Conservation (phyloP, 2,113 vertebrate species). For the Erinaceus europaeus region DNA sequence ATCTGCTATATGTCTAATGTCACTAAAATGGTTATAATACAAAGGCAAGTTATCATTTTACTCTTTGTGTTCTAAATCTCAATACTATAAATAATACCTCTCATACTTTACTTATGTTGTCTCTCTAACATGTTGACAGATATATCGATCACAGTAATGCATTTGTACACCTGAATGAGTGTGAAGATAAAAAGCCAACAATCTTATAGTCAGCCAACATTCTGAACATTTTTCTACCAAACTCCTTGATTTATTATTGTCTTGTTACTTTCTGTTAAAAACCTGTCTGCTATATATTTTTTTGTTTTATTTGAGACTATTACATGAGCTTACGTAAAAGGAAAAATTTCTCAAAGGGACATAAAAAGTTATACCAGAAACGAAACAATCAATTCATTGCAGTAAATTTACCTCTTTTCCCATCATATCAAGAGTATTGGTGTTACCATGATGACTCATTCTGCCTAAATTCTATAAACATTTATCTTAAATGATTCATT, state of each 20-base stretch:
- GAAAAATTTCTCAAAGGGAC: constrained; percentile 26
- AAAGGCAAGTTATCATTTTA: background rate
- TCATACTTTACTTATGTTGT: constrained; percentile 29
- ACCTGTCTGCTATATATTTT: constrained; percentile 7
- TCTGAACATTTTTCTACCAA: constrained; percentile 20
- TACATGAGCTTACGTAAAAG: constrained; percentile 42
- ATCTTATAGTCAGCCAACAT: background rate
- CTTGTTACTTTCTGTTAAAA: background rate
- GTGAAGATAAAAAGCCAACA: constrained; percentile 15
- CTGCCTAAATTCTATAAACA: constrained; percentile 40
- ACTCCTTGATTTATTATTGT: constrained; percentile 34
- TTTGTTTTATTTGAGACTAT: constrained; percentile 58
- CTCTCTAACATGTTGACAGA: constrained; percentile 48
- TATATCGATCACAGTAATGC: constrained; percentile 37
- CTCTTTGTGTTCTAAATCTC: background rate
- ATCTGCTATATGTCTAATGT: background rate
- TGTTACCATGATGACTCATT: constrained; percentile 55
- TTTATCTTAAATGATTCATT: too few relatives aligned
- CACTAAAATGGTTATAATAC: background rate
- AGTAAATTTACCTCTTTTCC: constrained; percentile 47
- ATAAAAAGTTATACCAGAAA: constrained; percentile 59
- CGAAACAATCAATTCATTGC: constrained; percentile 49
- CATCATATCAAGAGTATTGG: constrained; percentile 27
- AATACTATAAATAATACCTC: constrained; percentile 32
- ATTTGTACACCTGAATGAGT: constrained; percentile 44